Base-by-base conservation (phyloP, 2,888 invertebrate genomes). In the Scelioninae gen. 1 region DNA sequence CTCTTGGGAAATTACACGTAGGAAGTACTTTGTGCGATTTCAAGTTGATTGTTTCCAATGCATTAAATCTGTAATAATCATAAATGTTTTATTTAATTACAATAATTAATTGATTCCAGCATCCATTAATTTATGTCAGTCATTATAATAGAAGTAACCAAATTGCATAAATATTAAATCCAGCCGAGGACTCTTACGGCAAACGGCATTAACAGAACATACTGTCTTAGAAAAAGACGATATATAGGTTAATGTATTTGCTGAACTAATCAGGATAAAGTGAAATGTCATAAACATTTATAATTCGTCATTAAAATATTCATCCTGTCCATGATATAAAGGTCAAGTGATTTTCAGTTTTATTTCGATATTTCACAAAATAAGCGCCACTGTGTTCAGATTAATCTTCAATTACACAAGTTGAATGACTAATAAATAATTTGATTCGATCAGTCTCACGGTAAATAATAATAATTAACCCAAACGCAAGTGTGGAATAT, bases 1-100 rank as follows among this genome's bases (percentile, higher is more conserved):
- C 74, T 55, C 65, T 15, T 38, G 74, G 74, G 74, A 75, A 75
- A 75, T 75, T 65, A 65, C 45, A 56, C 34, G 56, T 47, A 31
- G 65, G 29, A 56, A 60, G 56, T 65, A 65, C 38, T 75, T 75
- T 75, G 65, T 75, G 45, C 47, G 56, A 75, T 56, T 75, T 51
- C 58, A 65, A 56, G 56, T 47, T 51, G 40, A 75, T 75, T 53
- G 75, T 75, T 66, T 16, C 23, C 16, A 40, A 66, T 66, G 65
- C 49, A 75, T 58, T 56, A 66, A 75, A 75, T 43, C 56, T 55
- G 55, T 34, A 49, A 55, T 72, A 40, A 53, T 51, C 51, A 16
- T 40, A 62, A 72, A 53, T 62, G 53, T 62, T 62, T 72, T n/a
- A 74, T 74, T 65, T 56, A 38, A 31, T 31, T 15, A 29, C 29